These are phyloP conservation scores for Tineola bisselliella DNA, from an alignment of 2,888 invertebrate genomes.

Conservation along the genomic window DNA sequence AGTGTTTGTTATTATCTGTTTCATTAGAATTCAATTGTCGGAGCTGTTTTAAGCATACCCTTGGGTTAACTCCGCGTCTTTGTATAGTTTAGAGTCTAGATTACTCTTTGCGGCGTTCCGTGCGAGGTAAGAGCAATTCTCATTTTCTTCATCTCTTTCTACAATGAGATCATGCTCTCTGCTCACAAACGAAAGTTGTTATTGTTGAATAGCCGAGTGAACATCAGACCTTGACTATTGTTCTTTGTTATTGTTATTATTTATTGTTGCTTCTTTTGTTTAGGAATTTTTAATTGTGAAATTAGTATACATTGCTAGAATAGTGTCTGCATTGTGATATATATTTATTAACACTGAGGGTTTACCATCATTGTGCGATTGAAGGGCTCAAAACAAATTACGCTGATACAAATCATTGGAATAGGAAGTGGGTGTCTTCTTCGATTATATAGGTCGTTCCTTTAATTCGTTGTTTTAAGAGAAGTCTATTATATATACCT, in stretches of 20 bases:
- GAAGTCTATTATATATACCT: too few relatives aligned
- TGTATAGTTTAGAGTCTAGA: not conserved
- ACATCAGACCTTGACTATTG: not conserved
- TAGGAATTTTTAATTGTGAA: not conserved
- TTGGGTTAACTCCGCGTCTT: not conserved
- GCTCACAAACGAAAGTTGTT: not conserved
- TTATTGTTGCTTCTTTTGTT: conserved; percentile 9
- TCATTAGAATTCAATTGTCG: conserved; percentile 7
- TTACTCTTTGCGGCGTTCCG: not conserved
- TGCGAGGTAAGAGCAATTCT: not conserved
- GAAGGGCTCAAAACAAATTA: too few relatives aligned
- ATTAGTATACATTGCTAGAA: not conserved
- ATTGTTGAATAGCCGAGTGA: not conserved
- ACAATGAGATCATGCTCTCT: conserved; percentile 1
- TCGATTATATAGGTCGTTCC: too few relatives aligned
- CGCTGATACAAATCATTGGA: too few relatives aligned
- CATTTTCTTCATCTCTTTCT: not conserved
- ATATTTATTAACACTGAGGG: not conserved
- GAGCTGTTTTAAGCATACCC: not conserved
- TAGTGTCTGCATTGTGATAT: not conserved
- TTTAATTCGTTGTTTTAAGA: too few relatives aligned
- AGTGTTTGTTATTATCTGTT: not conserved
- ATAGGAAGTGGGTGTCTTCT: too few relatives aligned
- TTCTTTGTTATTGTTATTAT: conserved; percentile 5
- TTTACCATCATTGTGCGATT: too few relatives aligned